Percentiles rank a stretch among this genome's conserved stretches.
Evolutionary conservation across 2,797 vertebrate genomes (phyloP).

Genomic region (Pantherophis vulpinus): DNA sequence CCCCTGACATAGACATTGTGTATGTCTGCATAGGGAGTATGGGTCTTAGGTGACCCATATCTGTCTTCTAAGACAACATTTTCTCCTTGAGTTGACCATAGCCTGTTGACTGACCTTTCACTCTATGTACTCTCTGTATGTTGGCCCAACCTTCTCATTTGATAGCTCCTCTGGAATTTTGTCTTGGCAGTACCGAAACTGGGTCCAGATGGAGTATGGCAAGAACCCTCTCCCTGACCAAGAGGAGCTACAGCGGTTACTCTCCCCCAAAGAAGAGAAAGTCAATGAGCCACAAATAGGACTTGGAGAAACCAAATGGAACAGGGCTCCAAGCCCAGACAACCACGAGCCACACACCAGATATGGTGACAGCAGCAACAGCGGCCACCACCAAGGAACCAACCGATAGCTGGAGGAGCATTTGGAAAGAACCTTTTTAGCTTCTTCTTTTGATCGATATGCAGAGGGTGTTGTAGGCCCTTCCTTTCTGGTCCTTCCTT

Average conservation of each 20-base stretch:
- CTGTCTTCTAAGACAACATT: background rate
- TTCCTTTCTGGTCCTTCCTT: background rate
- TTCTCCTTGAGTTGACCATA: background rate
- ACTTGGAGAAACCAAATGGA: conserved; percentile 68
- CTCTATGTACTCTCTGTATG: background rate
- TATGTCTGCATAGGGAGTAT: background rate
- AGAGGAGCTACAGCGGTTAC: conserved; percentile 76
- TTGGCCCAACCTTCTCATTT: fast-evolving
- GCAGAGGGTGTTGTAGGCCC: fast-evolving
- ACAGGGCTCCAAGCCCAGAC: conserved; percentile 39
- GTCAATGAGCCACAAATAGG: conserved; percentile 69
- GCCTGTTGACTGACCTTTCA: background rate
- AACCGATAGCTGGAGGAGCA: conserved; percentile 41
- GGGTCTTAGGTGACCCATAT: background rate
- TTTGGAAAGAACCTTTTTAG: background rate
- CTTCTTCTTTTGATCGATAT: background rate
- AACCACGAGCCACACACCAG: conserved; percentile 59
- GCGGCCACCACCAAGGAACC: conserved; percentile 59
- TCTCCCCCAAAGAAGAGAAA: conserved; percentile 73
- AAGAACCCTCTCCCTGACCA: conserved; percentile 79
- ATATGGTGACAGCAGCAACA: conserved; percentile 58
- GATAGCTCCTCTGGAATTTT: background rate
- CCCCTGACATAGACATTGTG: background rate
- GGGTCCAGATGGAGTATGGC: conserved; percentile 75
- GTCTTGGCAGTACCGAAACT: conserved; percentile 76